A percentile compares a stretch with the other conserved stretches of the same genome.
phyloP scores from a whole-genome alignment of 2,113 vertebrate species.

The Psittacara wagleri region DNA sequence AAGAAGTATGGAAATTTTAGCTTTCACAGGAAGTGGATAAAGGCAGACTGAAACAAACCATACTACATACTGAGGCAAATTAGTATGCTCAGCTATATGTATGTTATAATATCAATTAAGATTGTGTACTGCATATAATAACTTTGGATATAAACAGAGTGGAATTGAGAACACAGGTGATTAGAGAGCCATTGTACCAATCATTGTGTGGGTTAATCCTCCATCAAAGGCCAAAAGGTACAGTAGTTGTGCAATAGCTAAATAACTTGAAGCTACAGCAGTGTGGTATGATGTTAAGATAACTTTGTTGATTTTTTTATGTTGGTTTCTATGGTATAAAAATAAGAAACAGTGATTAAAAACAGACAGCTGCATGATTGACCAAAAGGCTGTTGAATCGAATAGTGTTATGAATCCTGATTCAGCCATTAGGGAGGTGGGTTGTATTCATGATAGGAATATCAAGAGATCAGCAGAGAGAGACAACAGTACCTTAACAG shows the following conservation, averaged over 20 bases:
- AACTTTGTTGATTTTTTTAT: neutral
- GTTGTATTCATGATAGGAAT: neutral
- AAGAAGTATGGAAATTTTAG: neutral
- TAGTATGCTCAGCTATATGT: neutral
- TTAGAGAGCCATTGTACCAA: neutral
- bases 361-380: neutral
- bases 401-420: neutral
- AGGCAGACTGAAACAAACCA: neutral
- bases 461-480: neutral
- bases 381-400: neutral
- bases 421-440: neutral
- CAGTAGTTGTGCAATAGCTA: neutral
- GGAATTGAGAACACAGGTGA: neutral
- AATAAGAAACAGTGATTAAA: neutral
- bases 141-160: neutral
- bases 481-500: neutral
- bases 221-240: neutral
- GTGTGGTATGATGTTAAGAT: neutral
- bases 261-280: neutral
- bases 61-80: neutral
- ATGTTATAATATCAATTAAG: neutral
- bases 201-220: constrained; percentile 23
- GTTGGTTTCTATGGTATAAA: neutral
- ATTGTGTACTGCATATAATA: constrained; percentile 16
- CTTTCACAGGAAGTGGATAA: neutral